Conservation (phyloP, 2,113 vertebrate genomes). For the Lepus timidus region DNA sequence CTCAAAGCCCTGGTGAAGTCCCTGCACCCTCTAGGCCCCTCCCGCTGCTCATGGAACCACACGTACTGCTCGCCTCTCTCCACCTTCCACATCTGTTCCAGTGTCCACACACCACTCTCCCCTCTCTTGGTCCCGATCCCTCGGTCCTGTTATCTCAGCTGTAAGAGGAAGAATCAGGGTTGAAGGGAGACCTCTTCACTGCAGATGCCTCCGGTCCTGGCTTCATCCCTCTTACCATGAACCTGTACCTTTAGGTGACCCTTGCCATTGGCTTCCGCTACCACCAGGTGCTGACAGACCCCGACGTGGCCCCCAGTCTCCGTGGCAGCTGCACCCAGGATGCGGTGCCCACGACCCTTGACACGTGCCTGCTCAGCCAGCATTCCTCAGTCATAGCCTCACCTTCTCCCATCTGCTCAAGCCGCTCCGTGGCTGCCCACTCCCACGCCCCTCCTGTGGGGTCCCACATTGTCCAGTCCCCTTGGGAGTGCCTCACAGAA, state of each 20-base stretch:
- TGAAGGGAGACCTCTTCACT: not conserved
- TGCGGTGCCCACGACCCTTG: not conserved
- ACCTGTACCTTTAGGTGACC: not conserved
- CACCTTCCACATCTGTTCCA: not conserved
- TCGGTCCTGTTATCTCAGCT: not conserved
- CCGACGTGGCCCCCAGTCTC: not conserved
- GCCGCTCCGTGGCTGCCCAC: not conserved
- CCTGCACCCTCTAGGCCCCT: not conserved
- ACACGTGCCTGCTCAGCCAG: not conserved
- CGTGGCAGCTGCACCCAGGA: not conserved
- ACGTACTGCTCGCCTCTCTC: not conserved
- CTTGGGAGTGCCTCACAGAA: not conserved
- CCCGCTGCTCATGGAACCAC: not conserved
- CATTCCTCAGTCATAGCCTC: not conserved
- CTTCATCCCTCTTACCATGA: conserved; percentile 2
- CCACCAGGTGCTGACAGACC: not conserved
- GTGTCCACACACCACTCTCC: not conserved
- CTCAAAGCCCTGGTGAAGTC: not conserved
- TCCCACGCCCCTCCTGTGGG: not conserved
- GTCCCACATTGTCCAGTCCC: not conserved
- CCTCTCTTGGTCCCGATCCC: not conserved
- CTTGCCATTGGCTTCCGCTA: not conserved
- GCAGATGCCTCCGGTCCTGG: not conserved
- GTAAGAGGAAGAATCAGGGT: not conserved
- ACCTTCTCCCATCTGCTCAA: not conserved